Evolutionary conservation across 2,797 vertebrate species (phyloP).

Genomic region (Melanotaenia pygmaea): DNA sequence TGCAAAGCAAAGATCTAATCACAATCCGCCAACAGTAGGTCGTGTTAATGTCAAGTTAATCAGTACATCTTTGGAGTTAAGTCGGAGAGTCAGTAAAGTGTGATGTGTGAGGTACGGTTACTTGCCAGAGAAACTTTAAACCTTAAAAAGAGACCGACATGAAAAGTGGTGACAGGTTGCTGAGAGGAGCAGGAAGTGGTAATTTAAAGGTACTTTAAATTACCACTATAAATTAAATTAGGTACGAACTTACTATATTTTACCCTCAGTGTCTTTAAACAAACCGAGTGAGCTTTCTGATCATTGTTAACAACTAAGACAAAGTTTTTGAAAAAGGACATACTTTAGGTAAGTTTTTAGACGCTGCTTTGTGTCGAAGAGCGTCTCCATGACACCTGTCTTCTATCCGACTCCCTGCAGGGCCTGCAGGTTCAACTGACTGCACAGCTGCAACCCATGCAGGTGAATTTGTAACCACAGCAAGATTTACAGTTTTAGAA

Average conservation of each 20-base stretch:
- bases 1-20: neutral
- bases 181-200: conserved; percentile 34
- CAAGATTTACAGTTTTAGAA: neutral
- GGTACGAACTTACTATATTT: neutral
- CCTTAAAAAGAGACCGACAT: neutral
- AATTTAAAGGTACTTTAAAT: neutral
- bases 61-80: neutral
- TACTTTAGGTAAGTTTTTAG: neutral
- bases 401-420: neutral
- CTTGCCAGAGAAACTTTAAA: neutral
- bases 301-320: neutral
- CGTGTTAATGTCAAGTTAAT: neutral
- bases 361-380: neutral
- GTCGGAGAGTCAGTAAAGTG: neutral
- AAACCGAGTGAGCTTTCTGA: neutral
- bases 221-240: too few species aligned
- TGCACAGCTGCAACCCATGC: neutral
- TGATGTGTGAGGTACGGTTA: rapidly evolving
- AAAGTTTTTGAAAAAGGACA: neutral
- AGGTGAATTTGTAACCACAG: neutral
- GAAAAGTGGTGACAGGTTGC: neutral
- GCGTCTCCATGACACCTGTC: neutral
- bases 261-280: neutral
- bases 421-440: neutral
- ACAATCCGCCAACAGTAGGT: neutral